Conservation (phyloP, 2,113 vertebrate species). For the Corydoras sp. region DNA sequence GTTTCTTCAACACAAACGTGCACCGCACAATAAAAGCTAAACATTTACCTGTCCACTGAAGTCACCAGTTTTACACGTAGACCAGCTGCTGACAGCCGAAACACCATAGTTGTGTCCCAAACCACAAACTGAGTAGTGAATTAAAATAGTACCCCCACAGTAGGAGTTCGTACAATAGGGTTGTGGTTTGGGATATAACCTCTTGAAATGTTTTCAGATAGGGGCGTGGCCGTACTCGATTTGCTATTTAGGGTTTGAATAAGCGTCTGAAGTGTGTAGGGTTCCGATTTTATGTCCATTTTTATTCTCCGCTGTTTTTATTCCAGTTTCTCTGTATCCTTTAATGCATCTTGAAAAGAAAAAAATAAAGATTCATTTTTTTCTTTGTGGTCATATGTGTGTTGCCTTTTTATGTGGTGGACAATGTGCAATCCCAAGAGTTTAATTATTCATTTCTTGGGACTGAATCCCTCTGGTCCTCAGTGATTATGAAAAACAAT, state of each 20-base stretch:
- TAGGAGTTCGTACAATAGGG: background rate
- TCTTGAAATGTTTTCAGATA: background rate
- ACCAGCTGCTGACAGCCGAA: slow-evolving; percentile 47
- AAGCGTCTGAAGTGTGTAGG: slow-evolving; percentile 44
- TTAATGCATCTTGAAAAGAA: slow-evolving; percentile 72
- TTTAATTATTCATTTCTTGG: no score
- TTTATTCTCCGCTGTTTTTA: slow-evolving; percentile 58
- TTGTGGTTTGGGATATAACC: background rate
- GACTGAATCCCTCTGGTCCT: no score
- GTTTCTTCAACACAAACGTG: slow-evolving; percentile 51
- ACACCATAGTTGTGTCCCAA: slow-evolving; percentile 41
- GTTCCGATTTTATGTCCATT: slow-evolving; percentile 51
- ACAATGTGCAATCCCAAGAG: no score
- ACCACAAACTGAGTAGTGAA: background rate
- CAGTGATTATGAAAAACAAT: no score
- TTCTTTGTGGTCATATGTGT: slow-evolving; percentile 57
- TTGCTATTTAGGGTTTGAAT: slow-evolving; percentile 9
- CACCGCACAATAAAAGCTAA: slow-evolving; percentile 58
- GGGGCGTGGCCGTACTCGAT: no score
- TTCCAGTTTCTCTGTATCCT: slow-evolving; percentile 67
- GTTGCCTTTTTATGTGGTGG: no score
- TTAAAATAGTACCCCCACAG: background rate
- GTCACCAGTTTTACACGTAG: slow-evolving; percentile 49
- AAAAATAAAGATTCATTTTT: slow-evolving; percentile 66
- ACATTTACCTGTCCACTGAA: slow-evolving; percentile 45